Conservation (phyloP, 2,888 invertebrate genomes). For the Hirtodrosophila alboralis region DNA sequence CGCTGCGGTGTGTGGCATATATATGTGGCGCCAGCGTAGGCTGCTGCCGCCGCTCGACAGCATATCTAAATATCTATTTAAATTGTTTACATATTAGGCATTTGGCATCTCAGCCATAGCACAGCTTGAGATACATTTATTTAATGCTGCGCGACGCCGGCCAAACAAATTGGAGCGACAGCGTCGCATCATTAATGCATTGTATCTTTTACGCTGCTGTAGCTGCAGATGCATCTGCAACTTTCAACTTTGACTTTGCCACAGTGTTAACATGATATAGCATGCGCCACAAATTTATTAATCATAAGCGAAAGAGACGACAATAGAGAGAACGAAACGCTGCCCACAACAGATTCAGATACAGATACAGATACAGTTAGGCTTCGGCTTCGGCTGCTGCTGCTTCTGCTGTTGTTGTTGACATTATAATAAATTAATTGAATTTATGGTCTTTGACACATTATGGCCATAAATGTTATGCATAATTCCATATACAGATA, state of each 20-base stretch:
- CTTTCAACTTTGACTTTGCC: slow-evolving; percentile 3
- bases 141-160: slow-evolving; percentile 74
- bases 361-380: slow-evolving; percentile 42
- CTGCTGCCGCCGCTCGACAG: slow-evolving; percentile 55
- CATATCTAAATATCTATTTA: slow-evolving; percentile 77
- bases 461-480: slow-evolving; percentile 74
- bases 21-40: slow-evolving; percentile 83
- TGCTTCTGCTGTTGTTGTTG: slow-evolving; percentile 51
- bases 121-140: slow-evolving; percentile 77
- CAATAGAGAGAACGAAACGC: too few relatives aligned
- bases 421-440: slow-evolving; percentile 81
- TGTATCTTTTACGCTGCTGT: slow-evolving; percentile 42
- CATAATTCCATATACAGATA: slow-evolving; percentile 33
- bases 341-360: slow-evolving; percentile 36
- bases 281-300: slow-evolving; percentile 60
- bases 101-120: slow-evolving; percentile 50
- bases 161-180: slow-evolving; percentile 71
- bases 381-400: neutral
- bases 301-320: slow-evolving; percentile 47
- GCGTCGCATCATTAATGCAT: slow-evolving; percentile 58
- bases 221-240: slow-evolving; percentile 6
- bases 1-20: too few relatives aligned
- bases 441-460: slow-evolving; percentile 81
- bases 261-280: slow-evolving; percentile 76
- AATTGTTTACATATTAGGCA: slow-evolving; percentile 75